Evolutionary conservation across 2,797 vertebrate genomes (phyloP).

Genomic region (Echiichthys vipera): DNA sequence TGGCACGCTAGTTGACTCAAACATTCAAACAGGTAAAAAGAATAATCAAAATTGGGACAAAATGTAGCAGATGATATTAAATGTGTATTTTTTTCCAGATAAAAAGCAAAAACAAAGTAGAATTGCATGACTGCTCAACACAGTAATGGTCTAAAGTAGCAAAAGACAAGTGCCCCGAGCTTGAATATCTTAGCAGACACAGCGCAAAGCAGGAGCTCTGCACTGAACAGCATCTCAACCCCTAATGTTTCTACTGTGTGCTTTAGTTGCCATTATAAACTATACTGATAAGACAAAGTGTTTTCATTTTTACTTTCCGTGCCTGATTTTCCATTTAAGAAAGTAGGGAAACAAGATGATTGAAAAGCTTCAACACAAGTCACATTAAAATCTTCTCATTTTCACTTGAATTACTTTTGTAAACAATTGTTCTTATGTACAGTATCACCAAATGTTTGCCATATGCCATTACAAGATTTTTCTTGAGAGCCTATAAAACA

Average conservation of each 20-base stretch:
- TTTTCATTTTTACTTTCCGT: conserved; percentile 15
- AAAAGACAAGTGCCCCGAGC: conserved; percentile 44
- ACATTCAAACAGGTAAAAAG: conserved; percentile 34
- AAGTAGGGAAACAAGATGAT: neutral
- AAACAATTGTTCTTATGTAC: conserved; percentile 9
- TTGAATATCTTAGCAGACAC: conserved; percentile 42
- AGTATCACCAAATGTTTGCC: neutral
- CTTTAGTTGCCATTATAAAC: conserved; percentile 26
- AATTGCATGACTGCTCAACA: conserved; percentile 27
- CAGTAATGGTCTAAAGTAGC: conserved; percentile 37
- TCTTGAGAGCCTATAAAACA: conserved; percentile 27
- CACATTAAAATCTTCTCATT: conserved; percentile 5
- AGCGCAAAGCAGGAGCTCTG: conserved; percentile 37
- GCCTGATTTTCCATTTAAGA: conserved; percentile 28
- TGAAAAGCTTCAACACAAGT: conserved; percentile 14
- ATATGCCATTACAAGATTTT: neutral
- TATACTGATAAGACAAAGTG: conserved; percentile 27
- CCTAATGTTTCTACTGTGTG: conserved; percentile 25
- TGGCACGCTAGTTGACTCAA: conserved; percentile 38
- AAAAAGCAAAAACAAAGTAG: conserved; percentile 9
- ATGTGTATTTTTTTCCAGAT: conserved; percentile 11
- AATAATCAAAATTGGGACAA: neutral
- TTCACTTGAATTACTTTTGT: conserved; percentile 1
- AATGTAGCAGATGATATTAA: conserved; percentile 29
- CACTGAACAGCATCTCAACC: conserved; percentile 22